Percentiles rank a stretch among this genome's conserved stretches.
These are phyloP conservation scores for Trissolcus brochymenae DNA, from an alignment of 2,888 invertebrate genomes.

Conservation along the genomic window DNA sequence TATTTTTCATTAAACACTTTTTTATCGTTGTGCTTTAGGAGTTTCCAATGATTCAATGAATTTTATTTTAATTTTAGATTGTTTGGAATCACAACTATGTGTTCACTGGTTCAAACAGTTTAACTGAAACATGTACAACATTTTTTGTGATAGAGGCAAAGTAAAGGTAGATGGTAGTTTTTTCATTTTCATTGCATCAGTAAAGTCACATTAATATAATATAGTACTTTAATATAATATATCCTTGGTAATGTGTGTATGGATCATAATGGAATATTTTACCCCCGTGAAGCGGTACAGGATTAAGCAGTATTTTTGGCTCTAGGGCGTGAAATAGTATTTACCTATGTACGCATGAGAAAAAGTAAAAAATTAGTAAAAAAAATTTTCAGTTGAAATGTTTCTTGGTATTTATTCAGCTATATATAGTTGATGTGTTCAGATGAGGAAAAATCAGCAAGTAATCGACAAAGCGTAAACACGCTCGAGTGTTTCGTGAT, in stretches of 20 bases:
- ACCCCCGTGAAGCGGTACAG: too few relatives aligned
- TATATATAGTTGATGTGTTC: constrained; percentile 31
- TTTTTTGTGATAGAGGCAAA: too few relatives aligned
- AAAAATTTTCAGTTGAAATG: constrained; percentile 19
- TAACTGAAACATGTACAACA: too few relatives aligned
- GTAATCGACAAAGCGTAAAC: constrained; percentile 45
- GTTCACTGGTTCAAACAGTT: too few relatives aligned
- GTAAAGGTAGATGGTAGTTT: background rate
- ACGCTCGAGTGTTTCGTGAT: constrained; percentile 63
- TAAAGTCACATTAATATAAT: too few relatives aligned
- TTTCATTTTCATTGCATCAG: background rate
- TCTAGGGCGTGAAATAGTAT: background rate
- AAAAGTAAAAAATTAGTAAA: background rate
- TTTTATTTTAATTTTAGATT: constrained; percentile 6
- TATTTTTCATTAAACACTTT: constrained; percentile 36
- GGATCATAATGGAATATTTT: too few relatives aligned
- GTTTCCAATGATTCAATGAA: constrained; percentile 15
- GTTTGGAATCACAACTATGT: background rate
- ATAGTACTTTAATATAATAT: too few relatives aligned
- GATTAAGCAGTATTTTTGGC: too few relatives aligned
- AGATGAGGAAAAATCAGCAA: constrained; percentile 44
- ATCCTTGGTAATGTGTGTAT: too few relatives aligned
- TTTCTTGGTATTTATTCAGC: constrained; percentile 14
- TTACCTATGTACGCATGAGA: background rate
- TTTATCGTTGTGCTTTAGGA: background rate